Evolutionary conservation across 2,113 vertebrate species (phyloP).

Genomic region (Podocnemis expansa): DNA sequence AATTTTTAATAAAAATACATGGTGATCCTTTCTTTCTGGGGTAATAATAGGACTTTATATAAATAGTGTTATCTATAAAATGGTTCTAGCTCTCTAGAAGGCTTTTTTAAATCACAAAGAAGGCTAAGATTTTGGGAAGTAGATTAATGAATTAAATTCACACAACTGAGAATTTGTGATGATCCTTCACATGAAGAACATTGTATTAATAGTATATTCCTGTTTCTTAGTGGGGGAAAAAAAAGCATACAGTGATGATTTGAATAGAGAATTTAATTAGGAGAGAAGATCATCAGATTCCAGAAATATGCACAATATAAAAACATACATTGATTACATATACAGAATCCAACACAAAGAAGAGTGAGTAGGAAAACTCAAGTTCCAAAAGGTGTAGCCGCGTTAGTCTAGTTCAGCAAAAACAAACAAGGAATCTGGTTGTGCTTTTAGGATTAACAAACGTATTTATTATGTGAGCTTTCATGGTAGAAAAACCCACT

Average conservation of each 20-base stretch:
- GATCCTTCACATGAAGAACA: not conserved
- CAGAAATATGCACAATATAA: not conserved
- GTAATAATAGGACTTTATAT: constrained; percentile 65
- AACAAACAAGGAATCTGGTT: no score
- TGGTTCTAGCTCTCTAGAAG: constrained; percentile 50
- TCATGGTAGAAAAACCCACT: no score
- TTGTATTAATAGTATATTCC: constrained; percentile 13
- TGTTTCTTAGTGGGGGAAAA: not conserved
- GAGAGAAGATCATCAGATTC: not conserved
- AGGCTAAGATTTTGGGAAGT: constrained; percentile 9
- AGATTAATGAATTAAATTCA: constrained; percentile 39
- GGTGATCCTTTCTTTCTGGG: constrained; percentile 3
- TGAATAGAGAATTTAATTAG: not conserved
- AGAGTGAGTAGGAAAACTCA: not conserved
- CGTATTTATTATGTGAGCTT: no score
- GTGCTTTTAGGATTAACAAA: no score
- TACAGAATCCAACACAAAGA: not conserved
- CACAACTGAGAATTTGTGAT: constrained; percentile 22
- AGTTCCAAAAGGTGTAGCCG: no score
- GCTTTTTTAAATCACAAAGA: not conserved
- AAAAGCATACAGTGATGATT: not conserved
- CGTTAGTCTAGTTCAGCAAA: no score
- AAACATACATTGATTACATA: not conserved
- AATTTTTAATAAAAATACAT: constrained; percentile 40
- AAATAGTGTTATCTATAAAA: constrained; percentile 52